phyloP scores from a whole-genome alignment of 2,888 invertebrate genomes.

The Drosophila parthenogenetica region DNA sequence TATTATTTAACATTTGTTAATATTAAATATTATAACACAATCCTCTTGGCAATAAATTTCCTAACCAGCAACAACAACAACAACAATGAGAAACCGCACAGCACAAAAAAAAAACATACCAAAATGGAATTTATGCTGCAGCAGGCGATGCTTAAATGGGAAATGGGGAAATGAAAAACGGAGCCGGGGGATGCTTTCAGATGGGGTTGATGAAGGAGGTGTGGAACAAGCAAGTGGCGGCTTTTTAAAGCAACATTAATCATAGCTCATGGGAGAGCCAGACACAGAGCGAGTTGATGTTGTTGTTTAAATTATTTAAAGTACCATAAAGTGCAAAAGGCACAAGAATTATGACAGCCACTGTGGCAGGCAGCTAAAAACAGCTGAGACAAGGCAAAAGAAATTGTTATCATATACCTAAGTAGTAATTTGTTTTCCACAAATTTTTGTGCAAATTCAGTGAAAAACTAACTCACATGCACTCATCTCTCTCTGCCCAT shows the following conservation, averaged over 20 bases:
- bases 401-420: slow-evolving; percentile 43
- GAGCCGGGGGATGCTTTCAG: slow-evolving; percentile 4
- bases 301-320: slow-evolving; percentile 68
- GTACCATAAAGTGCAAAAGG: slow-evolving; percentile 52
- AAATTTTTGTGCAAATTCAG: slow-evolving; percentile 56
- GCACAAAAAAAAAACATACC: slow-evolving; percentile 34
- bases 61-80: slow-evolving; percentile 51
- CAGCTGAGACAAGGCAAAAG: slow-evolving; percentile 63
- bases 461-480: slow-evolving; percentile 41
- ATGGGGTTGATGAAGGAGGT: not conserved
- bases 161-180: not conserved
- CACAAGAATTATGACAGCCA: slow-evolving; percentile 65
- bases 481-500: slow-evolving; percentile 28
- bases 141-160: slow-evolving; percentile 42
- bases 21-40: slow-evolving; percentile 70
- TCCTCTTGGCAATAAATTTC: slow-evolving; percentile 67
- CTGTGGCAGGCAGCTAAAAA: slow-evolving; percentile 48
- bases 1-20: slow-evolving; percentile 67
- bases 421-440: slow-evolving; percentile 38
- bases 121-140: slow-evolving; percentile 65
- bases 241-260: slow-evolving; percentile 77
- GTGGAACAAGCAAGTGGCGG: slow-evolving; percentile 66
- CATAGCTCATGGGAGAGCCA: slow-evolving; percentile 59
- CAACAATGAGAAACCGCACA: slow-evolving; percentile 50
- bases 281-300: slow-evolving; percentile 23